These are phyloP conservation scores for Tyria jacobaeae DNA, from an alignment of 2,888 invertebrate species.

Conservation along the genomic window DNA sequence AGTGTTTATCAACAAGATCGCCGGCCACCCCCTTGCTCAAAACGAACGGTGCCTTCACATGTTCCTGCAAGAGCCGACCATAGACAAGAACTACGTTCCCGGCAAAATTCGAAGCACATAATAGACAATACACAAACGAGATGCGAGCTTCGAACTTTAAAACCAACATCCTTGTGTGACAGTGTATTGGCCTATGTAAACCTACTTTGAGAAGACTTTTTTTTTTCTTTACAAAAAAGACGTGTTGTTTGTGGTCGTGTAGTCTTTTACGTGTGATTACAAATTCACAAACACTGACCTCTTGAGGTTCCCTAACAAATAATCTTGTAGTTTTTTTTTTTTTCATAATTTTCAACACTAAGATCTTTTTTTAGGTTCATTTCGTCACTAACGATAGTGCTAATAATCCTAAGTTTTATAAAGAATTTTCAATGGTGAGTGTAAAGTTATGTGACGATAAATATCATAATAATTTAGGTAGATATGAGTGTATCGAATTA, in stretches of 20 bases:
- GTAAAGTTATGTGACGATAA: slow-evolving; percentile 26
- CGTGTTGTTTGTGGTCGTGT: slow-evolving; percentile 12
- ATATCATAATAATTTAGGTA: slow-evolving; percentile 20
- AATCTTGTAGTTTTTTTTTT: slow-evolving; percentile 22
- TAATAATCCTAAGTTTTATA: slow-evolving; percentile 30
- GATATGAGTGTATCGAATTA: slow-evolving; percentile 14
- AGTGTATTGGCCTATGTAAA: slow-evolving; percentile 47
- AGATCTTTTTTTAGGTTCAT: slow-evolving; percentile 20
- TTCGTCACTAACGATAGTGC: slow-evolving; percentile 24
- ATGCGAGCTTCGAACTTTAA: slow-evolving; percentile 60
- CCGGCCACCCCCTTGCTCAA: slow-evolving; percentile 99
- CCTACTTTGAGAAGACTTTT: slow-evolving; percentile 23
- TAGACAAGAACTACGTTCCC: slow-evolving; percentile 99
- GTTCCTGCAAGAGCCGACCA: slow-evolving; percentile 98
- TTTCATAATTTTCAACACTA: slow-evolving; percentile 27
- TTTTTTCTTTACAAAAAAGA: slow-evolving; percentile 5
- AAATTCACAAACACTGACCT: slow-evolving; percentile 33
- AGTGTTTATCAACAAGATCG: slow-evolving; percentile 99
- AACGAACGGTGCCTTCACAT: slow-evolving; percentile 99
- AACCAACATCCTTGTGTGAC: slow-evolving; percentile 57
- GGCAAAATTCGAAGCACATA: slow-evolving; percentile 99
- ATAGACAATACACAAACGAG: slow-evolving; percentile 64
- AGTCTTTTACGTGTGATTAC: slow-evolving; percentile 31
- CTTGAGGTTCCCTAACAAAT: slow-evolving; percentile 17
- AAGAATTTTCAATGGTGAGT: slow-evolving; percentile 20